These are phyloP conservation scores for Mormyrus hasselquistii DNA, from an alignment of 2,797 vertebrate genomes.

Conservation along the genomic window DNA sequence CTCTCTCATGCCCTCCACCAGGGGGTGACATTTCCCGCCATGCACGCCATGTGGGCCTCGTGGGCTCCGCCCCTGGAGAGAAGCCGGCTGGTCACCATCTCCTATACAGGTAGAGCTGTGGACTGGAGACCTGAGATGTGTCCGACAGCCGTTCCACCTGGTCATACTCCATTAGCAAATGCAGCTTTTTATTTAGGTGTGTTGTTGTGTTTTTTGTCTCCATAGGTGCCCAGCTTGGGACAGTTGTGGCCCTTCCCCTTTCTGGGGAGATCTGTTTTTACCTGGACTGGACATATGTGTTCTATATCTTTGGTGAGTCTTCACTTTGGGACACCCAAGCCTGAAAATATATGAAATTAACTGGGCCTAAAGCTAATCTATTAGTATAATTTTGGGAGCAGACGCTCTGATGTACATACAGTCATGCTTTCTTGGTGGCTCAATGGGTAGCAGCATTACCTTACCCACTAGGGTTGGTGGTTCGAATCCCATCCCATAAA, in stretches of 20 bases:
- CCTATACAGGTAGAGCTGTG: slow-evolving; percentile 78
- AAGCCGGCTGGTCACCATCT: slow-evolving; percentile 88
- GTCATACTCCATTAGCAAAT: not conserved
- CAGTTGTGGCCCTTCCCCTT: slow-evolving; percentile 83
- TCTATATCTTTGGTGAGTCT: slow-evolving; percentile 89
- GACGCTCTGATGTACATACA: not conserved
- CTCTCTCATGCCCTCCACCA: slow-evolving; percentile 45
- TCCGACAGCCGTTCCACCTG: not conserved
- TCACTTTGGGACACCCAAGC: not conserved
- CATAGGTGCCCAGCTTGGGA: slow-evolving; percentile 87
- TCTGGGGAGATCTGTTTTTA: slow-evolving; percentile 93
- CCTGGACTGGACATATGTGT: slow-evolving; percentile 88
- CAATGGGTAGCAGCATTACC: not conserved
- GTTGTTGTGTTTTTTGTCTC: not conserved
- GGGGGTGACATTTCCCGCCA: slow-evolving; percentile 94
- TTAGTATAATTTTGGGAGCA: not conserved
- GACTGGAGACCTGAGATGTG: not conserved
- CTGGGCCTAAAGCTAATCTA: not conserved
- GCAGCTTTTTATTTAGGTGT: not conserved
- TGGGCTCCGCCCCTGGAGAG: slow-evolving; percentile 96
- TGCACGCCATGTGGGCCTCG: slow-evolving; percentile 94
- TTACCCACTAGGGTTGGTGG: not conserved
- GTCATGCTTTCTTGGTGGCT: not conserved
- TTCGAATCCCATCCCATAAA: not conserved
- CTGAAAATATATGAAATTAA: not conserved